Evolutionary conservation across 2,888 invertebrate genomes (phyloP).

Genomic region (Brachyptera putata): DNA sequence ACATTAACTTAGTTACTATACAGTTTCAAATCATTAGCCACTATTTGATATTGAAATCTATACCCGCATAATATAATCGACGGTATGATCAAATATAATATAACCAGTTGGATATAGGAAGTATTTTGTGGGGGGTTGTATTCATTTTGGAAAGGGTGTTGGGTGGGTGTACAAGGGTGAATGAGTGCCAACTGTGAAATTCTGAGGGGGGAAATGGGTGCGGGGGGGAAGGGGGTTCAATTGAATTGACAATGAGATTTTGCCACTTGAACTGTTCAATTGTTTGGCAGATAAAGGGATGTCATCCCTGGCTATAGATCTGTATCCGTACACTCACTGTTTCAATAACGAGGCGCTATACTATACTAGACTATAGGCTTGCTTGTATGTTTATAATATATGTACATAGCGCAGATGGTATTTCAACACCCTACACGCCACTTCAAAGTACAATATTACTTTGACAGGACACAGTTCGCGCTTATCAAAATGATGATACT

Average conservation of each 20-base stretch:
- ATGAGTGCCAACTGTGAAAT: conserved; percentile 20
- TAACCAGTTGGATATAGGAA: not conserved
- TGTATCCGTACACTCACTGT: not conserved
- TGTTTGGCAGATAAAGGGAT: conserved; percentile 21
- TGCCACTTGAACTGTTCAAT: conserved; percentile 30
- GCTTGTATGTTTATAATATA: conserved; percentile 8
- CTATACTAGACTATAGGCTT: no score
- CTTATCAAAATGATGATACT: not conserved
- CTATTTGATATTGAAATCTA: conserved; percentile 23
- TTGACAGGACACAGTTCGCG: not conserved
- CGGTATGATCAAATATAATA: not conserved
- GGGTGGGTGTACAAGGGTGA: not conserved
- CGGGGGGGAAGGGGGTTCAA: conserved; percentile 14
- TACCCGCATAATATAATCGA: conserved; percentile 6
- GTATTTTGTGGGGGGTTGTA: not conserved
- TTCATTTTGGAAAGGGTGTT: no score
- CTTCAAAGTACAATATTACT: conserved; percentile 2
- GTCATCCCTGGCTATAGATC: conserved; percentile 3
- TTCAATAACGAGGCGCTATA: conserved; percentile 11
- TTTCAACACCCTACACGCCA: not conserved
- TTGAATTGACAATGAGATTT: conserved; percentile 29
- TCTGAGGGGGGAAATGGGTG: not conserved
- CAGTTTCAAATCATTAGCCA: conserved; percentile 27
- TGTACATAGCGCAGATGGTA: conserved; percentile 16
- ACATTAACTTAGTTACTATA: conserved; percentile 25